phyloP scores from a whole-genome alignment of 2,113 vertebrate species.

The Notechis scutatus region DNA sequence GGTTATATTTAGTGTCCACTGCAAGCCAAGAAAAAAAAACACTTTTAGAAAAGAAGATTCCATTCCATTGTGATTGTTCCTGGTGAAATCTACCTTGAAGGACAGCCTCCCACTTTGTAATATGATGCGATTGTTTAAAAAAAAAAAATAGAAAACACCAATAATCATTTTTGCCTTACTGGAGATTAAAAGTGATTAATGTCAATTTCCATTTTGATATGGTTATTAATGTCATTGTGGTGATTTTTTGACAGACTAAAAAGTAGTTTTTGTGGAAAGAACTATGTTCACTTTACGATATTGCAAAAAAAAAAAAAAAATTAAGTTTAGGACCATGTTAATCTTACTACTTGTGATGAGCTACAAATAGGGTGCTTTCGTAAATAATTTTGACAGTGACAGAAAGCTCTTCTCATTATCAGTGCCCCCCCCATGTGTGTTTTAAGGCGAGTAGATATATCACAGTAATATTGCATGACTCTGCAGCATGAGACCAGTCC shows the following conservation, averaged over 20 bases:
- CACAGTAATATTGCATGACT: background rate
- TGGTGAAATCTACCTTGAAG: constrained; percentile 5
- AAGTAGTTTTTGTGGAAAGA: constrained; percentile 15
- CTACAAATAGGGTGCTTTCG: background rate
- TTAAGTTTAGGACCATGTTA: background rate
- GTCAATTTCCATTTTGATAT: constrained; percentile 34
- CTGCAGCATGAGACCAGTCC: background rate
- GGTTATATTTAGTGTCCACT: constrained; percentile 1
- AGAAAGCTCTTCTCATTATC: background rate
- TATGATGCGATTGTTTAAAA: background rate
- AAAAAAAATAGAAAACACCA: background rate
- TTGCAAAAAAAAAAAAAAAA: background rate
- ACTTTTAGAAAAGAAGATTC: constrained; percentile 39
- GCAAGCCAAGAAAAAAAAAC: background rate
- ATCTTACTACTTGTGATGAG: background rate
- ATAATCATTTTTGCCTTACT: constrained; percentile 9
- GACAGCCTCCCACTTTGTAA: background rate
- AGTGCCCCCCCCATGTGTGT: background rate
- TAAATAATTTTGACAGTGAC: background rate
- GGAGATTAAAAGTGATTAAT: constrained; percentile 31
- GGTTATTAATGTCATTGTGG: constrained; percentile 10
- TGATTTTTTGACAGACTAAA: constrained; percentile 14
- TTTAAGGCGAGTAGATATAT: background rate
- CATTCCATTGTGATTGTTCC: constrained; percentile 32
- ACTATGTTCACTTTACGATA: background rate